Percentiles rank a stretch among this genome's conserved stretches.
phyloP scores from a whole-genome alignment of 2,888 invertebrate genomes.

The Rhabditoides inermis region DNA sequence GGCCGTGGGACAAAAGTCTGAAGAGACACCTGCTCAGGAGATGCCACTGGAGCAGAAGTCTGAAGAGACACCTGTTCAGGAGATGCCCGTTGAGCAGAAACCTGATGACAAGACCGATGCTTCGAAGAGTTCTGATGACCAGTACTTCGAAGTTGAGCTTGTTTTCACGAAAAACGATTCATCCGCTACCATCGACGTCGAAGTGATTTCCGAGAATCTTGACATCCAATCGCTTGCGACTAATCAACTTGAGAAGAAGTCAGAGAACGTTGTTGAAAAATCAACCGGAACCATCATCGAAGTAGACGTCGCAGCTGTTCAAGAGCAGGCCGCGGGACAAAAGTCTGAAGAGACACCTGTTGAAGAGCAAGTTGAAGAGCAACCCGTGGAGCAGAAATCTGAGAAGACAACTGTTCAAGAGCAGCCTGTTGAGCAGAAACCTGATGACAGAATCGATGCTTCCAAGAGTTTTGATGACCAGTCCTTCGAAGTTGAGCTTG shows the following conservation, averaged over 20 bases:
- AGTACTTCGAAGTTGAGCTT: constrained; percentile 5
- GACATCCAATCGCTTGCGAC: no score
- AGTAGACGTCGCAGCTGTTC: no score
- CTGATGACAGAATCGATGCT: background rate
- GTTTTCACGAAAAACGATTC: constrained; percentile 5
- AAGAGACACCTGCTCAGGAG: constrained; percentile 9
- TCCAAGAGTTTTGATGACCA: no score
- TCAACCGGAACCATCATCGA: background rate
- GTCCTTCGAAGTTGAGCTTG: constrained; percentile 4
- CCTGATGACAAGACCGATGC: background rate
- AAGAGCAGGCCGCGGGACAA: constrained; percentile 6
- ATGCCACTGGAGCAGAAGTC: background rate
- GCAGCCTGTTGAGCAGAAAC: no score
- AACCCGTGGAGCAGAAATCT: background rate
- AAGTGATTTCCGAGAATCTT: constrained; percentile 7
- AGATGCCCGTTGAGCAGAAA: no score
- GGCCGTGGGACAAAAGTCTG: constrained; percentile 3
- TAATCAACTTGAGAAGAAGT: no score
- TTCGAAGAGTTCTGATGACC: no score
- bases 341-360: no score
- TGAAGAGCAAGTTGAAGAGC: no score
- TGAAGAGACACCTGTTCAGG: no score
- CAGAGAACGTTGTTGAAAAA: no score
- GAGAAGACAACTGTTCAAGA: no score
- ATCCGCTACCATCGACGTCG: constrained; percentile 10